Base-by-base conservation (phyloP, 2,113 vertebrate species). In the Callopanchax toddi region DNA sequence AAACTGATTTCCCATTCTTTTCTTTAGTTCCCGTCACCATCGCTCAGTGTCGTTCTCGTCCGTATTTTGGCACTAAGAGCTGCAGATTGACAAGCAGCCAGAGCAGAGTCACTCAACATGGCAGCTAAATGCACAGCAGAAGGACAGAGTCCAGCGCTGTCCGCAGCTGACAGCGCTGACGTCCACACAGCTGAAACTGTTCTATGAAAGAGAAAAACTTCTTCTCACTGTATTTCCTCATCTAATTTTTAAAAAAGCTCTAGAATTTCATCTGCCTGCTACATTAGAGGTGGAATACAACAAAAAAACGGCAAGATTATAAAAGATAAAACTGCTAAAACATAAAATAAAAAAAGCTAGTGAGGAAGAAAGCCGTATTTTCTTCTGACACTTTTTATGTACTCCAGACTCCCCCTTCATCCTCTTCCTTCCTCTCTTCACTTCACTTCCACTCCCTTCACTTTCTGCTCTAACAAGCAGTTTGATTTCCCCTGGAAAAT, bases 401-500 rank as follows among this genome's bases (percentile, higher is more conserved):
- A 52, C 79, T 67, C 64, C 40, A 68, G 37, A 82, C 79, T 81
- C 76, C 76, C 63, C 29, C 40, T 84, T 64, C 78, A 83, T 77
- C 70, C 77, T 76, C 74, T 69, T 61, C 54, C 78, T 82, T 72
- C 79, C 67, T 71, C 67, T 81, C 54, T 53, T 73, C 50, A 26
- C 60, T 75, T 78, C 60, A 67, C 82, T 73, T 78, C 50, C 74
- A 79, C 74, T 84, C 61, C 61, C 65, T 81, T 81, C 80, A 68
- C 58, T 85, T 84, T 87, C 64, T 82, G 79, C 83, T 85, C 74
- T 82, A 81, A 82, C 82, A 84, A 79, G 81, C 76, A 70, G 71
- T 82, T 80, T 84, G 84, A 87, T 90, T 87, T 85, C 78, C 80
- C 71, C 72, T 76, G 86, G 78, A 88, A 91, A 89, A 87, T 87